These are phyloP conservation scores for Asarcornis scutulata DNA, from an alignment of 2,113 vertebrate genomes.

Conservation along the genomic window DNA sequence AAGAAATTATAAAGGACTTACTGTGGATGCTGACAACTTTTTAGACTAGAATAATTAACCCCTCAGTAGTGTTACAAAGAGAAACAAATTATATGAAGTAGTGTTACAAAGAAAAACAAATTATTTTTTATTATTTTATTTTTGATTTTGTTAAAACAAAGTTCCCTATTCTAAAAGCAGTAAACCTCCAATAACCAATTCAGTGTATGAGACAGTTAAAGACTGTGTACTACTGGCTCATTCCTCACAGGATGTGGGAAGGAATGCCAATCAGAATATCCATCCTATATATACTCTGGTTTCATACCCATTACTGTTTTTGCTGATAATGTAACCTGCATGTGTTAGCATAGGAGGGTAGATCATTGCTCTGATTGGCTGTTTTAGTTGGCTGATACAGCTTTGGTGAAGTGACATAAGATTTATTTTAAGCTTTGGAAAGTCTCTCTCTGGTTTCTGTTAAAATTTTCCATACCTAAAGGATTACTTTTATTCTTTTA, in stretches of 20 bases:
- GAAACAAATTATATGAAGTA: not conserved
- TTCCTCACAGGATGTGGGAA: not conserved
- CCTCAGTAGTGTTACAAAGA: not conserved
- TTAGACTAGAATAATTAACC: not conserved
- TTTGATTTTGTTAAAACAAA: not conserved
- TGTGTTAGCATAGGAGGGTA: not conserved
- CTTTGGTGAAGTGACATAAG: not conserved
- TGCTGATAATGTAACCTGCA: not conserved
- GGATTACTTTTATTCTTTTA: not conserved
- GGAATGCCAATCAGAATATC: not conserved
- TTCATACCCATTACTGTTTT: not conserved
- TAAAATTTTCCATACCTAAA: fast-evolving
- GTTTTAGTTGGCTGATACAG: not conserved
- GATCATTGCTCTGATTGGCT: not conserved
- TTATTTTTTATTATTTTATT: not conserved
- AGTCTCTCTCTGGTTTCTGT: not conserved
- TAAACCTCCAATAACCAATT: not conserved
- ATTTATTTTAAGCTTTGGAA: not conserved
- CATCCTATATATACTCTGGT: not conserved
- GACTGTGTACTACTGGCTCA: not conserved
- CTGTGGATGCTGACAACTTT: not conserved
- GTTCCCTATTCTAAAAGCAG: not conserved
- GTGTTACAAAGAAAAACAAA: not conserved
- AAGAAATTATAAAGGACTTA: not conserved
- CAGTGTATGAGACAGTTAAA: not conserved